Conservation (phyloP, 2,113 vertebrate genomes). For the Centropus bengalensis region DNA sequence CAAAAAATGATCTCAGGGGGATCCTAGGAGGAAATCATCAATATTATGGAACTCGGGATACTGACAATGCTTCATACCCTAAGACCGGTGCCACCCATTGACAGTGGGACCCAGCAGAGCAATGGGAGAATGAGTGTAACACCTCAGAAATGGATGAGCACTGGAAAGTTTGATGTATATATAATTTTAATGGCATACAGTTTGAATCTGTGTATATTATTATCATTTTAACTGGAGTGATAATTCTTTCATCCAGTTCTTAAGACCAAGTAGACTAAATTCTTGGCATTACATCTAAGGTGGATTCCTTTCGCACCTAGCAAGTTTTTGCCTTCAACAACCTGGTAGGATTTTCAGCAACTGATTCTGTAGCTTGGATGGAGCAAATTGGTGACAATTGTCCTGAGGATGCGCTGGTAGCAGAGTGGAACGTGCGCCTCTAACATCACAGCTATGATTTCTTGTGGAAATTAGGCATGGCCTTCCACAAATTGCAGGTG, state of each 20-base stretch:
- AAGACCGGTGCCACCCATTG: neutral
- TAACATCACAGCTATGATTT: neutral
- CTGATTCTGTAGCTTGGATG: neutral
- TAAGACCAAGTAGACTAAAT: neutral
- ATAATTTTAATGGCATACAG: neutral
- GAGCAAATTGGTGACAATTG: neutral
- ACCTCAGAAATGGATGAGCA: neutral
- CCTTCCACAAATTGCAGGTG: neutral
- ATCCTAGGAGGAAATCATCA: neutral
- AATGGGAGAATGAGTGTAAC: neutral
- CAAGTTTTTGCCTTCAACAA: neutral
- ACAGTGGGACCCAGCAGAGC: neutral
- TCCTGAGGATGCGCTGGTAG: neutral
- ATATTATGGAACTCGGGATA: accelerated
- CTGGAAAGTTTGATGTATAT: neutral
- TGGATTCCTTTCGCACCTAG: neutral
- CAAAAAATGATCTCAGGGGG: neutral
- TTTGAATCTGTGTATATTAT: neutral
- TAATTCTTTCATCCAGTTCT: neutral
- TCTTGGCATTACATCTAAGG: neutral
- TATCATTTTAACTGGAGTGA: neutral
- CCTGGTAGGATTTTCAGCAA: neutral
- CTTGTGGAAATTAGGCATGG: neutral
- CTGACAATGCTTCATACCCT: neutral
- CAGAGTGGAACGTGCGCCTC: neutral